A percentile compares a stretch with the other conserved stretches of the same genome.
Conservation (phyloP, 2,113 vertebrate genomes). For the Acanthisitta chloris region DNA sequence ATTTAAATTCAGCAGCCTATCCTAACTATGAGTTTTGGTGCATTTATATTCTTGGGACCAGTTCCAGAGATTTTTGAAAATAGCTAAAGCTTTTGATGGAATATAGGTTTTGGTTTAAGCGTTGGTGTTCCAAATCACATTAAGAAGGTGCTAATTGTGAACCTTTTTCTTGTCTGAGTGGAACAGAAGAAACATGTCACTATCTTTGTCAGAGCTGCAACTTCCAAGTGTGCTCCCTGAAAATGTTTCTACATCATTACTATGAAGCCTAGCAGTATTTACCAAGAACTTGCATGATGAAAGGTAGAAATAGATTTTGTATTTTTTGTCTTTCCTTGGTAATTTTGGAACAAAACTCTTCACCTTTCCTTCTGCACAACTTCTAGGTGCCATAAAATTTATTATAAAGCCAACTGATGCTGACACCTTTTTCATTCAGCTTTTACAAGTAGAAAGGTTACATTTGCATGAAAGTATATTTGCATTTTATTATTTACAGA, state of each 20-base stretch:
- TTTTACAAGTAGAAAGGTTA: conserved; percentile 63
- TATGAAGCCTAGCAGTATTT: background rate
- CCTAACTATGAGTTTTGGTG: background rate
- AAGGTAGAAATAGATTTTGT: conserved; percentile 2
- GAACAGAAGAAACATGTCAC: background rate
- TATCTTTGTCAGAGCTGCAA: background rate
- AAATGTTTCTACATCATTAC: conserved; percentile 8
- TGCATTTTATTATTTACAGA: conserved; percentile 61
- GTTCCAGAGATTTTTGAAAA: background rate
- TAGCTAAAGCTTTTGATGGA: background rate
- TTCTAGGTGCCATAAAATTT: conserved; percentile 18
- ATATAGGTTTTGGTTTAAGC: background rate
- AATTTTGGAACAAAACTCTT: conserved; percentile 50
- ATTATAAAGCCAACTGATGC: conserved; percentile 51
- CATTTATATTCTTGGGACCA: background rate
- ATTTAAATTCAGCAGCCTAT: background rate
- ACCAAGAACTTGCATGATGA: background rate
- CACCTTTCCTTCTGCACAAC: conserved; percentile 24
- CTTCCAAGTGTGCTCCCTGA: background rate
- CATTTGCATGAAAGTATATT: conserved; percentile 44
- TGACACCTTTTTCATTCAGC: conserved; percentile 52
- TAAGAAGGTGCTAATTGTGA: background rate
- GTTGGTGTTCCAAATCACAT: background rate
- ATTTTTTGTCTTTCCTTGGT: background rate
- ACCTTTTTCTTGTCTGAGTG: background rate